A percentile compares a stretch with the other conserved stretches of the same genome.
phyloP scores from a whole-genome alignment of 1,140 invertebrate genomes.

The Octopus sinensis region DNA sequence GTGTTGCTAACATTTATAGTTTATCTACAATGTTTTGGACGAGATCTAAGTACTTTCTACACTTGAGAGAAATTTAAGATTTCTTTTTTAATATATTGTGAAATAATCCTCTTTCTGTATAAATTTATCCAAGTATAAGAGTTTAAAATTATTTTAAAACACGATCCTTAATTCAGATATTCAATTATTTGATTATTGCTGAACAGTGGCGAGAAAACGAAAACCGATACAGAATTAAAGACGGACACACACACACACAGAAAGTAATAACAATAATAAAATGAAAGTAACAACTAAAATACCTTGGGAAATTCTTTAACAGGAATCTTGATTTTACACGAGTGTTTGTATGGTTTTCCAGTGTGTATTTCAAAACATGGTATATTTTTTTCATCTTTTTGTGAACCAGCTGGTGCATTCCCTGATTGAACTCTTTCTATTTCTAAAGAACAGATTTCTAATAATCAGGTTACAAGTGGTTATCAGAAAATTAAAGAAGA shows the following conservation, averaged over 20 bases:
- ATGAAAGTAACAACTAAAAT: background rate
- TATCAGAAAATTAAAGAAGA: background rate
- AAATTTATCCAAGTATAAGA: no score
- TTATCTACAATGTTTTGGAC: no score
- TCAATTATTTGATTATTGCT: background rate
- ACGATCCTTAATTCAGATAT: background rate
- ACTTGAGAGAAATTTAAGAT: no score
- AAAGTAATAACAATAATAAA: no score
- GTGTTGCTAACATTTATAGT: no score
- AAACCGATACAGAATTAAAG: no score
- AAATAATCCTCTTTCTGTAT: no score
- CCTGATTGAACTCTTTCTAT: slow-evolving; percentile 40
- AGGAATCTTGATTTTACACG: slow-evolving; percentile 40
- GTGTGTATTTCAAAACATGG: slow-evolving; percentile 38
- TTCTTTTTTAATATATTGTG: no score
- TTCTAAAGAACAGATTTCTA: slow-evolving; percentile 31
- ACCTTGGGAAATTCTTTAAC: slow-evolving; percentile 43
- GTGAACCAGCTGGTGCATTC: slow-evolving; percentile 26
- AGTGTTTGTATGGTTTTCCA: slow-evolving; percentile 34
- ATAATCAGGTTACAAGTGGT: background rate
- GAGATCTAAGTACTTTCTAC: no score
- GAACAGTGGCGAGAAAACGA: no score
- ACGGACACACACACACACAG: no score
- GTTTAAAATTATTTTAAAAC: background rate
- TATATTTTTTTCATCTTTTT: slow-evolving; percentile 20